These are phyloP conservation scores for Brenthis ino DNA, from an alignment of 2,888 invertebrate genomes.

Conservation along the genomic window DNA sequence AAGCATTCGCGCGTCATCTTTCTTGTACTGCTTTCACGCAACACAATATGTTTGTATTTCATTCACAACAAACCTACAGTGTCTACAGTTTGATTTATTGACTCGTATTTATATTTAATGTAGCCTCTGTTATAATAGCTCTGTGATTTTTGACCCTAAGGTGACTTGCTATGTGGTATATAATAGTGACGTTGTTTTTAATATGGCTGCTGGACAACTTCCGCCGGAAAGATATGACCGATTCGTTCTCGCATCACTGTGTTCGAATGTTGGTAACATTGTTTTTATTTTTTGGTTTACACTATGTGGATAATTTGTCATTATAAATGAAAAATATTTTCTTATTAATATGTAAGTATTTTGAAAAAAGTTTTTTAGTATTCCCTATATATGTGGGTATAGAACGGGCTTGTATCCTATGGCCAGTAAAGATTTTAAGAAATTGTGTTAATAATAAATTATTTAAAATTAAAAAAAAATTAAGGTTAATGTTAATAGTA, in stretches of 20 bases:
- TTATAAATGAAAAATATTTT: neutral
- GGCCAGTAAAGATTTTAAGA: too few relatives aligned
- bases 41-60: constrained; percentile 45
- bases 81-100: constrained; percentile 11
- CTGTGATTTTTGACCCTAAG: constrained; percentile 46
- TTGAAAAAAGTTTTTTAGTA: too few relatives aligned
- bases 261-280: constrained; percentile 68
- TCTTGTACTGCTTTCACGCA: constrained; percentile 56
- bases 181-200: constrained; percentile 68
- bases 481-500: too few relatives aligned
- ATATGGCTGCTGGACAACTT: constrained; percentile 72
- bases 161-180: constrained; percentile 67
- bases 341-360: neutral
- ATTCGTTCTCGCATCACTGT: constrained; percentile 62
- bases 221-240: constrained; percentile 67
- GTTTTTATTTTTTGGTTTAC: constrained; percentile 37
- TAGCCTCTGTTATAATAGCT: constrained; percentile 35
- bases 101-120: constrained; percentile 29
- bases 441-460: too few relatives aligned
- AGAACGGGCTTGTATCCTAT: too few relatives aligned
- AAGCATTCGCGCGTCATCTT: constrained; percentile 50
- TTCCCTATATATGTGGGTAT: too few relatives aligned
- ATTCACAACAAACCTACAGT: constrained; percentile 33
- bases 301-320: constrained; percentile 25
- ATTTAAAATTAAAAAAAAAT: too few relatives aligned